phyloP scores from a whole-genome alignment of 2,797 vertebrate genomes.

The Poeciliopsis presidionis region DNA sequence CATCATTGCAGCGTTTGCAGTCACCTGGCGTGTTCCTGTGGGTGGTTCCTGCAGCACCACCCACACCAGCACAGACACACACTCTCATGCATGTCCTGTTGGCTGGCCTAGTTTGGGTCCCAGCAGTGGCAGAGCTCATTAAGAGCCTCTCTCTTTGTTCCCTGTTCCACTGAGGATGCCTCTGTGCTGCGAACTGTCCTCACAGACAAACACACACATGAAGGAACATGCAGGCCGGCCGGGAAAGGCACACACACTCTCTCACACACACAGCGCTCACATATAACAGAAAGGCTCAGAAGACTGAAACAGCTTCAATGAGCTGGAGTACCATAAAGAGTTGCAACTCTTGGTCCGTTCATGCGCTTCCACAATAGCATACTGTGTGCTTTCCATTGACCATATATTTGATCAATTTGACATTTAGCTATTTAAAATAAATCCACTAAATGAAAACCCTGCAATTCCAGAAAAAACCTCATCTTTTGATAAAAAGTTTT shows the following conservation, averaged over 20 bases:
- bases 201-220: constrained; percentile 33
- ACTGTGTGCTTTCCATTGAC: too few species aligned
- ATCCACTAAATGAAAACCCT: too few species aligned
- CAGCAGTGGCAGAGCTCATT: constrained; percentile 74
- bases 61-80: constrained; percentile 22
- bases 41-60: constrained; percentile 15
- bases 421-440: too few species aligned
- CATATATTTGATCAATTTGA: too few species aligned
- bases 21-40: constrained; percentile 34
- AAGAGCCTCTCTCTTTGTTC: constrained; percentile 70
- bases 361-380: neutral
- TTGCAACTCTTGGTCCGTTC: neutral
- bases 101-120: constrained; percentile 76
- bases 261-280: constrained; percentile 19
- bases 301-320: constrained; percentile 13
- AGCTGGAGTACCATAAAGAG: neutral
- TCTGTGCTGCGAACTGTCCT: constrained; percentile 49
- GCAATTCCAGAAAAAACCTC: too few species aligned
- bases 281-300: constrained; percentile 12
- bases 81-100: constrained; percentile 15
- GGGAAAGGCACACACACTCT: constrained; percentile 31
- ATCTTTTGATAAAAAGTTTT: too few species aligned
- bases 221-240: constrained; percentile 30
- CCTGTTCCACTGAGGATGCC: constrained; percentile 64
- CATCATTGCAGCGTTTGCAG: constrained; percentile 16